Evolutionary conservation across 2,797 vertebrate species (phyloP).

Genomic region (Sarcoramphus papa): DNA sequence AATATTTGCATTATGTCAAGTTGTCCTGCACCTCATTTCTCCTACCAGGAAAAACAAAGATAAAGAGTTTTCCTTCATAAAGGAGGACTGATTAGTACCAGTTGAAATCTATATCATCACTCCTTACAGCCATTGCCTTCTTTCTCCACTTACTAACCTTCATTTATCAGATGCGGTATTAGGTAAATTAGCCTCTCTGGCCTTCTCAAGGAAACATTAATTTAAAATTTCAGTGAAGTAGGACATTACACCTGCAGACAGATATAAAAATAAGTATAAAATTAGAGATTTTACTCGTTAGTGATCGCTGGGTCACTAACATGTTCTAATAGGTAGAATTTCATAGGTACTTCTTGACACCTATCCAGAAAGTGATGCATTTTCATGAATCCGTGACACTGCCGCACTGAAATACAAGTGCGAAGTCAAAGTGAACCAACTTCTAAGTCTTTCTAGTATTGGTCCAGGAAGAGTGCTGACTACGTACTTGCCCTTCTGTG

Average conservation of each 20-base stretch:
- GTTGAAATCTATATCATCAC: background rate
- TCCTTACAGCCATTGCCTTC: background rate
- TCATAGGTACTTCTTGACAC: background rate
- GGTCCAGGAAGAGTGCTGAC: background rate
- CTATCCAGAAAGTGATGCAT: background rate
- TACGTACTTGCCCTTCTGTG: background rate
- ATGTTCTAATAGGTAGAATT: background rate
- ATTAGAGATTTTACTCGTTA: background rate
- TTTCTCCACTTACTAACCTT: background rate
- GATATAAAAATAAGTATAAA: background rate
- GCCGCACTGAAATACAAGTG: background rate
- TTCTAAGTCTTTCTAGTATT: background rate
- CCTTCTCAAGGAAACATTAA: background rate
- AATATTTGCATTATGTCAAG: background rate
- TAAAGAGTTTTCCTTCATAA: background rate
- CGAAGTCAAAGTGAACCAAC: background rate
- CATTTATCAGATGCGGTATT: background rate
- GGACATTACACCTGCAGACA: background rate
- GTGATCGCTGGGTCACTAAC: background rate
- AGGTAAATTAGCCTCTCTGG: background rate
- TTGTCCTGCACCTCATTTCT: background rate
- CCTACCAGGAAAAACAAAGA: background rate
- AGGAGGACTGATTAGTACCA: background rate
- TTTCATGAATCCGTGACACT: rapidly evolving
- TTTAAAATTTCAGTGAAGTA: background rate